phyloP scores from a whole-genome alignment of 2,888 invertebrate genomes.

The Dicranocentrus wangi region DNA sequence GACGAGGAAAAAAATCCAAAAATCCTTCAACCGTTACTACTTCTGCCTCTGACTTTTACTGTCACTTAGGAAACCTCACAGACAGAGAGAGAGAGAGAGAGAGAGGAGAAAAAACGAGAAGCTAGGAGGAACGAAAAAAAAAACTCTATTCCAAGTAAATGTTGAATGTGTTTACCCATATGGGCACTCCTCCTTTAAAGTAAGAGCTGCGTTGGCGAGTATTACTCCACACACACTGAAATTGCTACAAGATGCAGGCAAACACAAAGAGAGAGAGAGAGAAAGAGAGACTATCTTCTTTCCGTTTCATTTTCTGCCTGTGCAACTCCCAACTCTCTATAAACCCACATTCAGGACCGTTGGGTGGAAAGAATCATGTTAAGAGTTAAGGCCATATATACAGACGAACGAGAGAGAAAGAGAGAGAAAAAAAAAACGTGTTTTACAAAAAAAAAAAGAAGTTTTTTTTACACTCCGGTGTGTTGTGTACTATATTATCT shows the following conservation, averaged over 20 bases:
- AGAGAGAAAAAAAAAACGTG: too few species aligned
- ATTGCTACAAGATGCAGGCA: constrained; percentile 3
- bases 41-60: constrained; percentile 57
- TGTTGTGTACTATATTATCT: neutral
- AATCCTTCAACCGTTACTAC: constrained; percentile 60
- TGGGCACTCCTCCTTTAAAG: constrained; percentile 16
- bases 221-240: neutral
- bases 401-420: too few species aligned
- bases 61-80: constrained; percentile 54
- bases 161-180: constrained; percentile 60
- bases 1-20: constrained; percentile 35
- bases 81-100: constrained; percentile 34
- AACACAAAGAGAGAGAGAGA: too few species aligned
- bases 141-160: constrained; percentile 32
- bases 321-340: constrained; percentile 17
- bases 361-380: too few species aligned
- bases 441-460: neutral
- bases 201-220: neutral
- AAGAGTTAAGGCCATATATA: too few species aligned
- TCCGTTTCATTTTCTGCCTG: constrained; percentile 34
- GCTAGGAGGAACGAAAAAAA: constrained; percentile 23
- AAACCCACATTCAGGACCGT: too few species aligned
- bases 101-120: constrained; percentile 15
- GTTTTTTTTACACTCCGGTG: too few species aligned
- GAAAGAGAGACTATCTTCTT: constrained; percentile 20